Evolutionary conservation across 2,797 vertebrate genomes (phyloP), one percentile per base, ranked within the genome.

Genomic region (Pteronotus mesoamericanus): DNA sequence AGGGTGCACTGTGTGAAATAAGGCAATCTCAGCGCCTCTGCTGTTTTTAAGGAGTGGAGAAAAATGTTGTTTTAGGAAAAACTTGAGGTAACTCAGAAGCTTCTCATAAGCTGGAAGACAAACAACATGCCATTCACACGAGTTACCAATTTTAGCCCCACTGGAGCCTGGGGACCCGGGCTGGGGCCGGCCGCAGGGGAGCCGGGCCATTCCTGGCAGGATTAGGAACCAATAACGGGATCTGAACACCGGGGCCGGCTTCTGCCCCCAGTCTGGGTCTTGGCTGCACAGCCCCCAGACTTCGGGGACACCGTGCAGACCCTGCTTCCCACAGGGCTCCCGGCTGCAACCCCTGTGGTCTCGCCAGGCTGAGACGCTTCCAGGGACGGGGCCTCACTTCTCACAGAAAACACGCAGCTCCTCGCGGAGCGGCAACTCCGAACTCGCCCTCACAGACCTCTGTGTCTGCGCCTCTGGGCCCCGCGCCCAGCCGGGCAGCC

Each of bases 1-100:
- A 97, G 96, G 98, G 96, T 96, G 97, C 95, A 96, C 78, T 97
- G 94, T 96, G 97, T 95, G 97, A 98, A 98, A 98, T 98, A 98
- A 98, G 96, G 98, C 94, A 87, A 98, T 98, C 19, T 26, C 96
- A 91, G 95, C 94, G 89, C 95, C 92, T 69, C 79, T 84, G 57
- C 18, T 77, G 32, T 5, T 61, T 46, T 91, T 11, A 42, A 94
- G 90, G 97, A 9, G 90, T 95, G 93, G 39, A 97, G 95, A 74
- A 97, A 96, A 98, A 98, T 57, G 71, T 96, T 98, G 95, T 97
- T 97, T 98, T 87, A 97, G 95, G 94, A 95, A 97, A 96, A 98
- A 97, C 1, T 97, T 97, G 96, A 95, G 97, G 46, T 64, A 97
- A 97, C 94, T 97, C 91, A 85, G 93, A 97, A 88, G 93, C 94